phyloP scores from a whole-genome alignment of 2,888 invertebrate species.

The Nycteola revayana region DNA sequence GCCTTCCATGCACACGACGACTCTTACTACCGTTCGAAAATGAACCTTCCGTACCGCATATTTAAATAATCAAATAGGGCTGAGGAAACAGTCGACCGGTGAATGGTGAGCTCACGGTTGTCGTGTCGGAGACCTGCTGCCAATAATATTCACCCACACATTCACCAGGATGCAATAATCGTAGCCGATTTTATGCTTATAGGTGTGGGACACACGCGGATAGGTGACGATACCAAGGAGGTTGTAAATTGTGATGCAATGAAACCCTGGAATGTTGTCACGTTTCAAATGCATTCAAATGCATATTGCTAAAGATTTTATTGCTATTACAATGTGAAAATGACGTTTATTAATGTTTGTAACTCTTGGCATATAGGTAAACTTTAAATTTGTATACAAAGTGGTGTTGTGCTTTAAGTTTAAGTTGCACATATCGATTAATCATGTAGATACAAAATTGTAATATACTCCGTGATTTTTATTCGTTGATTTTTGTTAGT shows the following conservation, averaged over 20 bases:
- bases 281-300: constrained; percentile 43
- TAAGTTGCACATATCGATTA: too few relatives aligned
- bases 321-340: constrained; percentile 34
- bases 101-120: constrained; percentile 56
- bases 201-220: constrained; percentile 42
- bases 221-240: constrained; percentile 50
- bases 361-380: constrained; percentile 11
- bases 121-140: constrained; percentile 68
- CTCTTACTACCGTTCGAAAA: constrained; percentile 32
- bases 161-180: constrained; percentile 61
- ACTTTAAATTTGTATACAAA: constrained; percentile 5
- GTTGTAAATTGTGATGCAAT: constrained; percentile 54
- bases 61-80: constrained; percentile 26
- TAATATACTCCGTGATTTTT: too few relatives aligned
- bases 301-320: constrained; percentile 36
- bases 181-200: constrained; percentile 68
- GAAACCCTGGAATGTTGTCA: constrained; percentile 49
- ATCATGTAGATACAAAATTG: too few relatives aligned
- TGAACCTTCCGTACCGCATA: constrained; percentile 27
- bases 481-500: too few relatives aligned
- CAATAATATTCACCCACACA: constrained; percentile 79
- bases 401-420: not conserved
- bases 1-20: constrained; percentile 59
- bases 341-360: constrained; percentile 27
- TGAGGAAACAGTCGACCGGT: constrained; percentile 39